A percentile compares a stretch with the other conserved stretches of the same genome.
These are phyloP conservation scores for Periphyllus acericola DNA, from an alignment of 2,888 invertebrate genomes.

Conservation along the genomic window DNA sequence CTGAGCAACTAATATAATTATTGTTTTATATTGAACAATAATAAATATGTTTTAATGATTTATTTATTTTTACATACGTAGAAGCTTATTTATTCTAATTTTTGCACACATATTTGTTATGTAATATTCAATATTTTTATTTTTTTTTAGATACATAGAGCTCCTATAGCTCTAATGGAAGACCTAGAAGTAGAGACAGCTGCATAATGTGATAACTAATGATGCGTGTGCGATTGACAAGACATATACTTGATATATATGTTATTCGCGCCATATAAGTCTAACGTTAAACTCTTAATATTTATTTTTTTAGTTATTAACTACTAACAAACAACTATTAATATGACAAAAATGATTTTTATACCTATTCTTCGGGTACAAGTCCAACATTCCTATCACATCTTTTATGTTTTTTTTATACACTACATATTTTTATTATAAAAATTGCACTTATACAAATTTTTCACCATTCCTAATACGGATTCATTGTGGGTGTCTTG, in stretches of 20 bases:
- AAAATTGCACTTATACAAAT: conserved; percentile 12
- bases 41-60: not conserved
- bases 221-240: conserved; percentile 1
- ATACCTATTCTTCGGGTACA: conserved; percentile 20
- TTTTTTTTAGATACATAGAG: conserved; percentile 65
- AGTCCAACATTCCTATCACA: not conserved
- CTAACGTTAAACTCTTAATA: conserved; percentile 4
- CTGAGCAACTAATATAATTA: conserved; percentile 38
- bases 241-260: conserved; percentile 13
- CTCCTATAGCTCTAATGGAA: conserved; percentile 65
- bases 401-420: not conserved
- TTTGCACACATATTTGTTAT: conserved; percentile 17
- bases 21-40: conserved; percentile 23
- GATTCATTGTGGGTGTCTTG: not conserved
- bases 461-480: conserved; percentile 29
- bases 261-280: conserved; percentile 25
- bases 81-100: conserved; percentile 19
- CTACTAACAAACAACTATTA: conserved; percentile 45
- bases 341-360: conserved; percentile 20
- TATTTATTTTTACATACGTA: not conserved
- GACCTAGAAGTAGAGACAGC: conserved; percentile 64
- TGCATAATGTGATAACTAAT: conserved; percentile 61
- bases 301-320: conserved; percentile 50
- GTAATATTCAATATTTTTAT: conserved; percentile 23
- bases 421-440: not conserved